Percentiles rank a stretch among this genome's conserved stretches.
Conservation (phyloP, 1,140 invertebrate species). For the Drosophila truncata region DNA sequence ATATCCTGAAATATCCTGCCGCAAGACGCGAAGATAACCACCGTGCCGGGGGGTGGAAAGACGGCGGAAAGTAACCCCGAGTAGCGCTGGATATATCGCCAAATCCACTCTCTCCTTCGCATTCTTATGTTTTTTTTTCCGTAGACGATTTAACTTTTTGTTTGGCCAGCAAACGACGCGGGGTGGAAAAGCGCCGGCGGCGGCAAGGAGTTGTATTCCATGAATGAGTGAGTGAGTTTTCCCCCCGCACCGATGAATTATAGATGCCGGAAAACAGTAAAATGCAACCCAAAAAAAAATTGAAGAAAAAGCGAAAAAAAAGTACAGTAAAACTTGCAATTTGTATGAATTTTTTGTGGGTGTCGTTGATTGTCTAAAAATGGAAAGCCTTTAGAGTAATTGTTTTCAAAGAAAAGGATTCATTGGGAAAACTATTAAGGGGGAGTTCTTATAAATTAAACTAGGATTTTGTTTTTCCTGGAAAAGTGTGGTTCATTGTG, state of each 20-base stretch:
- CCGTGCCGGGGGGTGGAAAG: slow-evolving; percentile 45
- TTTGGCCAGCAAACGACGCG: slow-evolving; percentile 76
- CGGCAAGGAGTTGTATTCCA: slow-evolving; percentile 31
- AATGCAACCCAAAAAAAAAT: slow-evolving; percentile 24
- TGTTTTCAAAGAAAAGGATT: slow-evolving; percentile 11
- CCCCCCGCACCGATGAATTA: slow-evolving; percentile 12
- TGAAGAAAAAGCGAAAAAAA: slow-evolving; percentile 29
- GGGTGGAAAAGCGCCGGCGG: slow-evolving; percentile 71
- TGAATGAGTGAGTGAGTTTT: slow-evolving; percentile 39
- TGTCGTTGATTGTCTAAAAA: background rate
- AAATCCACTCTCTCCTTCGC: slow-evolving; percentile 51
- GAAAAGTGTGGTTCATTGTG: background rate
- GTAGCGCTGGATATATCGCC: slow-evolving; percentile 22
- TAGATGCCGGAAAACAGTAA: slow-evolving; percentile 26
- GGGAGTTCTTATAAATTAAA: background rate
- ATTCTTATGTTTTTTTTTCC: slow-evolving; percentile 22
- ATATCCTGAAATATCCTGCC: slow-evolving; percentile 49
- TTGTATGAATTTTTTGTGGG: slow-evolving; percentile 18
- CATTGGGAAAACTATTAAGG: slow-evolving; percentile 2
- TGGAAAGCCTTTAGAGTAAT: background rate
- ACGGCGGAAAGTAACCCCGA: slow-evolving; percentile 65
- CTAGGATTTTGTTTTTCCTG: background rate
- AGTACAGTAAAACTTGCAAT: slow-evolving; percentile 67
- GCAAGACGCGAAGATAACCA: slow-evolving; percentile 61
- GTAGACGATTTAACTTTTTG: slow-evolving; percentile 73